A percentile compares a stretch with the other conserved stretches of the same genome.
Conservation (phyloP, 2,888 invertebrate genomes). For the Pogonocherus hispidulus region DNA sequence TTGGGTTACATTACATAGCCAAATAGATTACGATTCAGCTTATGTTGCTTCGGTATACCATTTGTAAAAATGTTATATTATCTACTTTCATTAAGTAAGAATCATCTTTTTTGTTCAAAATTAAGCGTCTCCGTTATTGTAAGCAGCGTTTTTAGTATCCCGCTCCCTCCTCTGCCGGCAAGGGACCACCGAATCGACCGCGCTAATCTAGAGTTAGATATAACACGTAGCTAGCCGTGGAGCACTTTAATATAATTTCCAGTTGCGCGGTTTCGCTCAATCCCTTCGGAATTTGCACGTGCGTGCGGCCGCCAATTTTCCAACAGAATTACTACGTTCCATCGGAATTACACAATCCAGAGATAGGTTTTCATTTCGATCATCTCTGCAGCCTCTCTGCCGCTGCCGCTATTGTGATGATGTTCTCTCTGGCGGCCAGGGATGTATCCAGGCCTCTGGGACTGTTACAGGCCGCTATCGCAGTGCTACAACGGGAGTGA, state of each 20-base stretch:
- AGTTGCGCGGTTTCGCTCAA: constrained; percentile 65
- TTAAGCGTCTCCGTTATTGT: too few relatives aligned
- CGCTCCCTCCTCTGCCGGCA: not conserved
- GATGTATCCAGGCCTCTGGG: constrained; percentile 3
- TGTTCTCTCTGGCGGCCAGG: constrained; percentile 1
- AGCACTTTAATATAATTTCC: constrained; percentile 67
- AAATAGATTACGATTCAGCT: too few relatives aligned
- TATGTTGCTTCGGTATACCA: too few relatives aligned
- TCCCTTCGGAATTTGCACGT: constrained; percentile 66
- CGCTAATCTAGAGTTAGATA: constrained; percentile 55
- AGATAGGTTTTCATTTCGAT: constrained; percentile 50
- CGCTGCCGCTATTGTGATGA: not conserved
- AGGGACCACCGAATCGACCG: constrained; percentile 9
- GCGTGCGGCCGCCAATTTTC: constrained; percentile 64
- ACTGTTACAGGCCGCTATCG: not conserved
- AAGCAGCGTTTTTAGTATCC: too few relatives aligned
- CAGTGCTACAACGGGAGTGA: too few relatives aligned
- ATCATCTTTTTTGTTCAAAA: too few relatives aligned
- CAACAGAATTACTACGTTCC: constrained; percentile 64
- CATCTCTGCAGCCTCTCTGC: constrained; percentile 32
- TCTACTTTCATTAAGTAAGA: too few relatives aligned
- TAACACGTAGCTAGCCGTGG: constrained; percentile 51
- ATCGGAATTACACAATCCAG: constrained; percentile 52
- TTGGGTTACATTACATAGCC: too few relatives aligned
- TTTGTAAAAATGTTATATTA: too few relatives aligned